Evolutionary conservation across 1,140 invertebrate genomes (phyloP), one percentile per base, ranked within the genome.

Genomic region (Aradophagus sp.): DNA sequence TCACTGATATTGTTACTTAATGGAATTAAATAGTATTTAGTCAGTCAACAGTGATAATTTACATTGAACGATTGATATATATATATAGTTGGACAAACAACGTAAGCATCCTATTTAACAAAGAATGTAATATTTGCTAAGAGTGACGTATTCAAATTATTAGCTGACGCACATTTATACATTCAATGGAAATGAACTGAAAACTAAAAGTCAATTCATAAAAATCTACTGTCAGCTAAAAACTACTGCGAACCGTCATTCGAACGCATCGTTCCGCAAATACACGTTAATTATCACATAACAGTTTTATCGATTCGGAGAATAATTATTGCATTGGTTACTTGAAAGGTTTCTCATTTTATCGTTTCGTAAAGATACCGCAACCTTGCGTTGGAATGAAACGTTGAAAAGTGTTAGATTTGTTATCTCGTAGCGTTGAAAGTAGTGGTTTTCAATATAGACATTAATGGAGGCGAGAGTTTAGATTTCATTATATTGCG

Each of bases 361-460:
- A 29, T 53, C 16, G 26, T 16, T 5, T 11, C 3, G 1, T 11
- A 19, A 19, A 6, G 13, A 29, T 29, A 14, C 19, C 19, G 4
- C 17, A 19, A 11, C 16, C 20, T 31, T 32, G 14, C 13, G 12
- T 19, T 56, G 32, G 7, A 42, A 42, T 42, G 15, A n/a, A 56
- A 42, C 13, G 11, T 42, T 36, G n/a, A 35, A 26, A 44, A 15
- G 32, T 19, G 20, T 31, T 31, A 4, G 20, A 5, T 50, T 52
- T n/a, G 8, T 20, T 12, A 39, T 29, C 0, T 48, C 14, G 11
- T 13, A 44, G 52, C 52, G 7, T 29, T 1, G 14, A 20, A 66
- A 66, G 62, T 66, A 66, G 56, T 66, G 62, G 42, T 13, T 63
- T 47, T 32, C 11, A 23, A 17, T 56, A 66, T 50, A 42, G 27